These are phyloP conservation scores for Oncorhynchus tshawytscha DNA, from an alignment of 2,113 vertebrate genomes.

Conservation along the genomic window DNA sequence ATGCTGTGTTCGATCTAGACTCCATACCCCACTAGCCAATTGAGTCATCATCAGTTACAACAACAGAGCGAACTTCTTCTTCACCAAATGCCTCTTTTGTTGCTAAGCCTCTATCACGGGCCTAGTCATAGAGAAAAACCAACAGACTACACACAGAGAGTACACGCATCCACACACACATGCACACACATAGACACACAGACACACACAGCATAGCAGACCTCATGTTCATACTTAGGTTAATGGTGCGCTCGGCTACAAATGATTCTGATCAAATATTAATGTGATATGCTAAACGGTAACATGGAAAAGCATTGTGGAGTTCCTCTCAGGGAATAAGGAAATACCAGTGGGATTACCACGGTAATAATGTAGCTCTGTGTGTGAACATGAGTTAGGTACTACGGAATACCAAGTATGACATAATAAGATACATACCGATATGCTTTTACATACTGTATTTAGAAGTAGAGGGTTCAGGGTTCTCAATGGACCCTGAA, in stretches of 20 bases:
- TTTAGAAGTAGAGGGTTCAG: no score
- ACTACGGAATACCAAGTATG: neutral
- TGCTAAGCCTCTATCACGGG: no score
- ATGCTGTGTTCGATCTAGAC: no score
- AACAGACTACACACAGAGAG: conserved; percentile 20
- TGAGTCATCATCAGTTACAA: no score
- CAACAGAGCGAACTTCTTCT: no score
- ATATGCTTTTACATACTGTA: no score
- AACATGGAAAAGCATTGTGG: conserved; percentile 30
- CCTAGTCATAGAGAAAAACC: conserved; percentile 14
- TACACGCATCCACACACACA: conserved; percentile 27
- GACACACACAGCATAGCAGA: conserved; percentile 36
- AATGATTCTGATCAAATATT: conserved; percentile 76
- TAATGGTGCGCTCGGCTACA: conserved; percentile 64
- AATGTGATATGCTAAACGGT: conserved; percentile 70
- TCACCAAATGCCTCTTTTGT: no score
- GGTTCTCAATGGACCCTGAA: no score
- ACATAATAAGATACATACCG: neutral
- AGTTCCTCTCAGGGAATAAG: neutral
- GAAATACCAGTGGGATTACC: neutral
- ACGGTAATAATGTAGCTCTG: conserved; percentile 16
- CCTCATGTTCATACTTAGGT: conserved; percentile 56
- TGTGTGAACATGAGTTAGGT: neutral
- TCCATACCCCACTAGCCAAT: no score
- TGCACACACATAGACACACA: neutral